Evolutionary conservation across 2,888 invertebrate species (phyloP), one percentile per base, ranked within the genome.

Genomic region (Mesorhabditis belari): DNA sequence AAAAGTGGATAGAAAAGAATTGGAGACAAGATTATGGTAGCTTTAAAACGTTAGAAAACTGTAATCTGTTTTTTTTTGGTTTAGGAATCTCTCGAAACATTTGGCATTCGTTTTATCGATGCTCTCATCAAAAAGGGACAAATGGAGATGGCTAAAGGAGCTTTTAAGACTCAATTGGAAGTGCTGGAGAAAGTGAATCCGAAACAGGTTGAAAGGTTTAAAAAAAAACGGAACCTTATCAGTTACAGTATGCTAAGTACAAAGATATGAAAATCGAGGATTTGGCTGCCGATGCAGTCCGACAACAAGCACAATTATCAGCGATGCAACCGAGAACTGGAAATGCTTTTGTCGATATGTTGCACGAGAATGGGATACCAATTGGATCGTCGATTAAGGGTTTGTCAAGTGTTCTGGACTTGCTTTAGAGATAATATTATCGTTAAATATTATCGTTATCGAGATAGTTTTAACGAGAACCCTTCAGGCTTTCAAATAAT

Each of bases 121-220:
- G 77, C 73, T n/a, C 56, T 74, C 25, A 77, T 77, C 50, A 76
- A 76, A 61, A 70, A 66, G 49, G 77, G 77, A 3, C 74, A 77
- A 55, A 74, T 76, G 60, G 77, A 76, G 61, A 69, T 77, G 74
- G 76, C 77, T 5, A 77, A 77, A 58, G 71, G 73, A 21, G 76
- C 76, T 2, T 75, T 76, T 55, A 67, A 70, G 57, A 76, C 77
- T 9, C 77, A 77, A 52, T 35, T 77, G 49, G 73, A 76, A 44
- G 74, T 77, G 3, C 60, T 77, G 23, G 66, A 75, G 57, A 75
- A 74, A 60, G 74, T 77, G 51, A 70, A 76, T 57, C 77, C 77
- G 1, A 74, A 76, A 51, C 74, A 72, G 64, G 73, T 69, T n/a
- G n/a, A n/a, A n/a, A n/a, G n/a, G n/a, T n/a, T n/a, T n/a, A n/a